phyloP scores from a whole-genome alignment of 2,797 vertebrate genomes.

The Lindbergichthys nudifrons region DNA sequence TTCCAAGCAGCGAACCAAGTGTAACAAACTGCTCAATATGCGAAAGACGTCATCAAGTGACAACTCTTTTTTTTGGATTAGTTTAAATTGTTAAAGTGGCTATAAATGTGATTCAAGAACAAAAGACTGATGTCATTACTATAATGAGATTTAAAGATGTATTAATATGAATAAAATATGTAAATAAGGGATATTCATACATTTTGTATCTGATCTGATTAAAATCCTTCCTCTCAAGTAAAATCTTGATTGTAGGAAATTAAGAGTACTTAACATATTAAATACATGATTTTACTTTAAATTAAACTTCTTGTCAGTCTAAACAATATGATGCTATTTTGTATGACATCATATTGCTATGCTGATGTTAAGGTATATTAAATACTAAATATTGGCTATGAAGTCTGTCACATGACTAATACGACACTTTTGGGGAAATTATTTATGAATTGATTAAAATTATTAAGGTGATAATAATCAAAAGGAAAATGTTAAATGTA shows the following conservation, averaged over 20 bases:
- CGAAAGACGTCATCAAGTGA: slow-evolving; percentile 19
- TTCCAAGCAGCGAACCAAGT: slow-evolving; percentile 26
- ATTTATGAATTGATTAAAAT: not conserved
- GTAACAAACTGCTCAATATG: slow-evolving; percentile 42
- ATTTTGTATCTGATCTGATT: not conserved
- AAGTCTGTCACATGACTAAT: not conserved
- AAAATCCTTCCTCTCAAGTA: not conserved
- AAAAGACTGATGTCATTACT: not conserved
- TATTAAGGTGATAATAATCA: not conserved
- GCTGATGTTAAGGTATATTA: too few relatives aligned
- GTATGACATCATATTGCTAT: too few relatives aligned
- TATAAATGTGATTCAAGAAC: slow-evolving; percentile 16
- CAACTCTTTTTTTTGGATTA: slow-evolving; percentile 17
- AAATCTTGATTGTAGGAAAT: not conserved
- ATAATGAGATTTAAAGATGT: slow-evolving; percentile 4
- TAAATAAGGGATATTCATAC: not conserved
- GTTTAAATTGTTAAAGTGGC: slow-evolving; percentile 14
- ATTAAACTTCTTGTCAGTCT: too few relatives aligned
- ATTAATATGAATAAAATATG: not conserved
- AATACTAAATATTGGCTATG: not conserved
- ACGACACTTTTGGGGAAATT: not conserved
- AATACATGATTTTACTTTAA: too few relatives aligned
- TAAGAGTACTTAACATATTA: too few relatives aligned
- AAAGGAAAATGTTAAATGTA: not conserved
- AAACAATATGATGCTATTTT: too few relatives aligned